phyloP scores from a whole-genome alignment of 2,797 vertebrate species.

The Pelobates cultripes region DNA sequence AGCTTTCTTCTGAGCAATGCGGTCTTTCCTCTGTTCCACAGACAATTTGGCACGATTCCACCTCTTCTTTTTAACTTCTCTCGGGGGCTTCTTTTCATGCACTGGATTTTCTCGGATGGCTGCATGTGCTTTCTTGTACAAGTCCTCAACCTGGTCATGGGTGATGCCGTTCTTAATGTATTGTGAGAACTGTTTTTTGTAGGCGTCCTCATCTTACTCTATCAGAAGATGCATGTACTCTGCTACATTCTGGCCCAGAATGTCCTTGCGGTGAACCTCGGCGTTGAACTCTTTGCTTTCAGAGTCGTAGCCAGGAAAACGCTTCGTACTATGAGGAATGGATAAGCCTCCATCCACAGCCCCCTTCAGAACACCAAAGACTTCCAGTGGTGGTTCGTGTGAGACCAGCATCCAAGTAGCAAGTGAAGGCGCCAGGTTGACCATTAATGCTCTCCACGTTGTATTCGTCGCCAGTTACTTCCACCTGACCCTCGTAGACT shows the following conservation, averaged over 20 bases:
- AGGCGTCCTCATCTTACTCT: constrained; percentile 94
- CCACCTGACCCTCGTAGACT: constrained; percentile 93
- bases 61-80: constrained; percentile 97
- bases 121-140: constrained; percentile 95
- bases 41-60: constrained; percentile 97
- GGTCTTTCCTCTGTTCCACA: constrained; percentile 92
- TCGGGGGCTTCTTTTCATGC: constrained; percentile 94
- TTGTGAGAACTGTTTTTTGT: constrained; percentile 95
- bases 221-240: constrained; percentile 94
- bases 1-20: constrained; percentile 97
- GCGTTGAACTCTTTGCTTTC: constrained; percentile 98
- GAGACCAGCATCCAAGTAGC: constrained; percentile 95
- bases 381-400: constrained; percentile 96
- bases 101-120: constrained; percentile 91
- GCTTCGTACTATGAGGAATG: constrained; percentile 97
- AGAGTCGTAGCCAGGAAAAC: constrained; percentile 93
- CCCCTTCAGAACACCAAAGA: constrained; percentile 95
- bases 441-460: constrained; percentile 96
- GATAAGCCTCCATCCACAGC: constrained; percentile 96
- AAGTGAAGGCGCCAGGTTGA: constrained; percentile 93
- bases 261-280: constrained; percentile 96
- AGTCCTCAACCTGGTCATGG: constrained; percentile 88
- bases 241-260: constrained; percentile 91
- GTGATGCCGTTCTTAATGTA: constrained; percentile 93
- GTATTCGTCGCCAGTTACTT: constrained; percentile 93